Conservation (phyloP, 2,888 invertebrate species). For the Seira sanloemensis region DNA sequence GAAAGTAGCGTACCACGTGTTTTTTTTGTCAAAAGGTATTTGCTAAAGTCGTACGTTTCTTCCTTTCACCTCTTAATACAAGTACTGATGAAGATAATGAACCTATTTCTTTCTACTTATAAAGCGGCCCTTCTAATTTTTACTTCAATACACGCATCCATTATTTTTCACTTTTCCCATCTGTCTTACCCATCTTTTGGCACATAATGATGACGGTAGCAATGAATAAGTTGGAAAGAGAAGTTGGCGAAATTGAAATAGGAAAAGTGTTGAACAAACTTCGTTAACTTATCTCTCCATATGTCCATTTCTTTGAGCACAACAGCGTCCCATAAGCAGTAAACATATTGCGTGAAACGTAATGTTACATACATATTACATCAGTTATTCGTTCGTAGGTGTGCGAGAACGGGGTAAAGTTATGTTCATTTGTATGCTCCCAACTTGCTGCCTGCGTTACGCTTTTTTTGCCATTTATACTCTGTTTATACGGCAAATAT, state of each 20-base stretch:
- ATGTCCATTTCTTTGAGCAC: neutral
- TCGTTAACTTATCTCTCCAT: conserved; percentile 21
- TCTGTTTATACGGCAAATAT: neutral
- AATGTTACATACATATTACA: neutral
- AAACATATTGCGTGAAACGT: neutral
- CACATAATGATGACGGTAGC: neutral
- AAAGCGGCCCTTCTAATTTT: too few species aligned
- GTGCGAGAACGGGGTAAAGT: neutral
- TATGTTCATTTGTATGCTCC: neutral
- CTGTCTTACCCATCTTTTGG: neutral
- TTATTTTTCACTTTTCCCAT: conserved; percentile 13
- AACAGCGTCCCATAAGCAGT: neutral
- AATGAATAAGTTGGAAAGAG: neutral
- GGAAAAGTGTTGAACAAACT: conserved; percentile 30
- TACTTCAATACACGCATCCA: too few species aligned
- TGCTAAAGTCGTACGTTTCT: too few species aligned
- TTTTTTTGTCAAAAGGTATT: too few species aligned
- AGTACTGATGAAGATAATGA: too few species aligned
- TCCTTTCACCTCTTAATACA: too few species aligned
- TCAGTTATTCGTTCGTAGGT: neutral
- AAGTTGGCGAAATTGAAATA: conserved; percentile 7
- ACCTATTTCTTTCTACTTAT: too few species aligned
- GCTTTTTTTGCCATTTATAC: neutral
- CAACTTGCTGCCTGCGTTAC: neutral
- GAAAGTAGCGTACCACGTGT: too few species aligned